Base-by-base conservation (phyloP, 92 coral and sea anemone species). In the Porites cylindrica region DNA sequence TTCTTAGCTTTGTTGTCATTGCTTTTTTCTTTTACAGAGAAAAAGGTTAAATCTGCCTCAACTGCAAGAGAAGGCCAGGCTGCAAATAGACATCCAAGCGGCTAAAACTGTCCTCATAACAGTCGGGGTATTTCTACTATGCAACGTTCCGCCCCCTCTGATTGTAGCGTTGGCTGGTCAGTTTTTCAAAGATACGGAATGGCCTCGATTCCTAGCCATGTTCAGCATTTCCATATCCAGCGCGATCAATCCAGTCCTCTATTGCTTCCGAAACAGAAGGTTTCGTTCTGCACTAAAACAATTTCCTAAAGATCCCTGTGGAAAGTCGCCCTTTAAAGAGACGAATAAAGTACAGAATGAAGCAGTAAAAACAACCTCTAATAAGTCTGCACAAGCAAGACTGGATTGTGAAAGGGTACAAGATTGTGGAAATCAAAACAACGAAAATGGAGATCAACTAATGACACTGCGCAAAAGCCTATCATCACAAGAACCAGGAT, bases 51-150 rank as follows among this genome's bases (percentile, higher is more conserved):
- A 73, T 32, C 11, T 73, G 6, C 26, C 78, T n/a, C 61, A 10
- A 51, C 61, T 73, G 61, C 78, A 73, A 16, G 78, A 29, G 7
- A 21, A 52, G 78, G 78, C 62, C 14, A 51, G 78, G 52, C 23
- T 73, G 16, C 18, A 73, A 20, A 19, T 6, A 62, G 78, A 73
- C 14, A 51, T 51, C 38, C 19, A 51, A 12, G 63, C 78, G 19
- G 56, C 78, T 3, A n/a, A n/a, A 9, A 73, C 78, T 51, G 78
- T 73, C 4, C 32, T 10, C 61, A 50, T 52, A 10, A 73, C 43
- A 20, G 32, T 73, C 6, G 1, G 19, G 14, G 78, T 38, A 73
- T 73, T 51, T 29, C 10, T 51, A 16, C 29, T 8, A 38, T 73
- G 62, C 20, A 51, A 18, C 17, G 52, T 73, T 51, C 78, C 29